Evolutionary conservation across 1,140 invertebrate species (phyloP).

Genomic region (Centruroides vittatus): DNA sequence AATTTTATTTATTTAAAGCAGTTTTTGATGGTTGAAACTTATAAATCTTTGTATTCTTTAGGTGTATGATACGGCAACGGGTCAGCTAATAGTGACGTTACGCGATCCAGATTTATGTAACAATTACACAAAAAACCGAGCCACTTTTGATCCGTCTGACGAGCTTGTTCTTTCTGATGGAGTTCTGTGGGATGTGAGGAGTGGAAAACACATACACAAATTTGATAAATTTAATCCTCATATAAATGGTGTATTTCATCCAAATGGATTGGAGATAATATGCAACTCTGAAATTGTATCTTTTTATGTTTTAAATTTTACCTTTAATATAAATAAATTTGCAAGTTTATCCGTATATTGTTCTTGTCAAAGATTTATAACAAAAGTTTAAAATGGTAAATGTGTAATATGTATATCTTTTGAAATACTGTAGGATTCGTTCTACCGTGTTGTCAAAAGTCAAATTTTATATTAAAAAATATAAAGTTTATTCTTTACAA

Average conservation of each 20-base stretch:
- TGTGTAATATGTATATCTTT: no score
- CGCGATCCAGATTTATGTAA: conserved; percentile 63
- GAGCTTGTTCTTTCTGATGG: conserved; percentile 90
- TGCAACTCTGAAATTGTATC: conserved; percentile 40
- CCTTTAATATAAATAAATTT: no score
- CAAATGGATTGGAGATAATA: conserved; percentile 81
- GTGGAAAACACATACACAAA: conserved; percentile 66
- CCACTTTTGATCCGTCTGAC: conserved; percentile 85
- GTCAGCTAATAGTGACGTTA: conserved; percentile 53
- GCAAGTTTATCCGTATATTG: no score
- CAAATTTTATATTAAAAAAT: no score
- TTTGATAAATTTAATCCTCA: conserved; percentile 95
- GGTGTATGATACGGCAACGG: conserved; percentile 83
- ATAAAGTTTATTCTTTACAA: no score
- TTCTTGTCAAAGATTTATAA: no score
- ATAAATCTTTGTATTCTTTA: conserved; percentile 22
- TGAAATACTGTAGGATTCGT: no score
- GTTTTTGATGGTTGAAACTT: no score
- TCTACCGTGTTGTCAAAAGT: no score
- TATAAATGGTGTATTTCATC: conserved; percentile 92
- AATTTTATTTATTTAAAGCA: no score
- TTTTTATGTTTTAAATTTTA: not conserved
- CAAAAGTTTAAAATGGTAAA: no score
- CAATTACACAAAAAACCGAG: conserved; percentile 82
- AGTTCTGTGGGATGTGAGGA: conserved; percentile 85